A percentile compares a stretch with the other conserved stretches of the same genome.
phyloP scores from a whole-genome alignment of 2,113 vertebrate genomes.

The Dendrocopos noguchii region DNA sequence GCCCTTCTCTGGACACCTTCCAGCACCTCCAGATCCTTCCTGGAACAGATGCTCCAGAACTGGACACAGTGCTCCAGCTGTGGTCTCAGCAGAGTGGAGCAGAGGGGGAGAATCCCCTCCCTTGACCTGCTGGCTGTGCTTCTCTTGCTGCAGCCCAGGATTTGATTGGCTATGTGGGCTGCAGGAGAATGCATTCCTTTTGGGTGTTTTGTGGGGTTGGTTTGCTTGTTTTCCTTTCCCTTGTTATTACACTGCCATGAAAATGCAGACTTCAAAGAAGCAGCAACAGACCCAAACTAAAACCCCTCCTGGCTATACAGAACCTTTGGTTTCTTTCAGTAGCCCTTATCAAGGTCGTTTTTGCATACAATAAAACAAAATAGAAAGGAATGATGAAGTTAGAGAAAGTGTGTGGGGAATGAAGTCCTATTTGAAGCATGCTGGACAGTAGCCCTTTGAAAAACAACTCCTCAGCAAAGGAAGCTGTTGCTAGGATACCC shows the following conservation, averaged over 20 bases:
- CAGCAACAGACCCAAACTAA: accelerated
- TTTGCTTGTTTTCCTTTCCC: no score
- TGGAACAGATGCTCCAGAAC: no score
- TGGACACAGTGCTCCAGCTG: no score
- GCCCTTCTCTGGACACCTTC: no score
- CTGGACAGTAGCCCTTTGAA: not conserved
- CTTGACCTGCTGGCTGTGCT: no score
- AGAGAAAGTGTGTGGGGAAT: not conserved
- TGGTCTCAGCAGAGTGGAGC: no score
- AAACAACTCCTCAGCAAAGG: not conserved
- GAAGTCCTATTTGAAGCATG: not conserved
- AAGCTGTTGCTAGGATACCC: slow-evolving; percentile 33
- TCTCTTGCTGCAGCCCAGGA: no score
- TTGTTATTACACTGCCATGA: not conserved
- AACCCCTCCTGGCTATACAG: not conserved
- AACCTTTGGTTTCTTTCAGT: not conserved
- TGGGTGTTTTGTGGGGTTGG: no score
- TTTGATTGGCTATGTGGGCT: no score
- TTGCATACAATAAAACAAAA: not conserved
- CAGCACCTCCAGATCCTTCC: no score
- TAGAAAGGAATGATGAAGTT: not conserved
- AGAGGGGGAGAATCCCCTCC: no score
- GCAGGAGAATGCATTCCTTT: no score
- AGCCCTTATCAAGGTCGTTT: not conserved
- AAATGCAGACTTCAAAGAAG: not conserved